A percentile compares a stretch with the other conserved stretches of the same genome.
These are phyloP conservation scores for Empidonax alnorum DNA, from an alignment of 2,113 vertebrate species.

Conservation along the genomic window DNA sequence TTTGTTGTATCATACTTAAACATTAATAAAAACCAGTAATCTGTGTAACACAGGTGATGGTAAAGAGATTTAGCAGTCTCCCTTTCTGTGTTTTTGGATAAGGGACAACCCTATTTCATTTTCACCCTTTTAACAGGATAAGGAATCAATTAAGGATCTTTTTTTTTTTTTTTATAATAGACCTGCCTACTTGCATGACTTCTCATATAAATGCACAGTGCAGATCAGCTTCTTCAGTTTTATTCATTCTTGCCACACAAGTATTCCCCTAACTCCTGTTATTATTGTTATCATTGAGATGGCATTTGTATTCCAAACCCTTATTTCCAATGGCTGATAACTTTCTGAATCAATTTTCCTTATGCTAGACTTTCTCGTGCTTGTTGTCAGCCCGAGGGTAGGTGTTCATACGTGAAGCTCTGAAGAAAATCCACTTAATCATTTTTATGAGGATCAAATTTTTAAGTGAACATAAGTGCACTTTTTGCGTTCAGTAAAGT, in stretches of 20 bases:
- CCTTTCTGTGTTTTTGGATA: not conserved
- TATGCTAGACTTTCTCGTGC: not conserved
- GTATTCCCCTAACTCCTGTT: not conserved
- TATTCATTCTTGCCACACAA: not conserved
- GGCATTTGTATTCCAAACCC: constrained; percentile 37
- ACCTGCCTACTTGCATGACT: not conserved
- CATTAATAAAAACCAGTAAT: not conserved
- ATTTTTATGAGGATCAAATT: constrained; percentile 21
- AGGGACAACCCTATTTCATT: not conserved
- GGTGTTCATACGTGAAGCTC: not conserved
- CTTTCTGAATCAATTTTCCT: constrained; percentile 46
- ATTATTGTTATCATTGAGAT: constrained; percentile 4
- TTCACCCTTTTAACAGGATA: not conserved
- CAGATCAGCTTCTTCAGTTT: not conserved
- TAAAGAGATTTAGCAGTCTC: not conserved
- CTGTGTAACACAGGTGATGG: not conserved
- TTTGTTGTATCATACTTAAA: not conserved
- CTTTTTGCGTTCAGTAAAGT: not conserved
- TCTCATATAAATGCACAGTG: not conserved
- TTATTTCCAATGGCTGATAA: constrained; percentile 30
- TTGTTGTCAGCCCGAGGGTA: constrained; percentile 20
- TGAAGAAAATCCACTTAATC: constrained; percentile 35
- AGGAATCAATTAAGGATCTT: not conserved
- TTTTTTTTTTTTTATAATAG: not conserved
- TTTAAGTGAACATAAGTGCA: constrained; percentile 14